Percentiles rank a stretch among this genome's conserved stretches.
Conservation (phyloP, 2,113 vertebrate species). For the Heterotilapia buettikoferi region DNA sequence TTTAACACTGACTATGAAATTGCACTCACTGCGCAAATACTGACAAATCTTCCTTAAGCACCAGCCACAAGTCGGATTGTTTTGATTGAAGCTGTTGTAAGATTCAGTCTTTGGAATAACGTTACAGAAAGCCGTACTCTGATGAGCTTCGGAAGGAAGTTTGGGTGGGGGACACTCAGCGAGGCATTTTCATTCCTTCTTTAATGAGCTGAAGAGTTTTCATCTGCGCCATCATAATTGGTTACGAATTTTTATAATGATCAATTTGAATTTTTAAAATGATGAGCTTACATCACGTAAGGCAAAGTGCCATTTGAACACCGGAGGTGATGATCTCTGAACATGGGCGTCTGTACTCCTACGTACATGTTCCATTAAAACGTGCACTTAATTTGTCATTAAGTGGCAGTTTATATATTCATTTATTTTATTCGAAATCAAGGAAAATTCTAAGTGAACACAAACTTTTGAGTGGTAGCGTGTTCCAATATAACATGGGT, state of each 20-base stretch:
- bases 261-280: neutral
- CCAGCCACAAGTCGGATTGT: neutral
- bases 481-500: neutral
- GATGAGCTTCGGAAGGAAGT: neutral
- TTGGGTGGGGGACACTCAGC: neutral
- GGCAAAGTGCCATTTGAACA: neutral
- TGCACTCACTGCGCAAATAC: neutral
- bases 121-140: neutral
- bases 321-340: neutral
- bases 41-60: neutral
- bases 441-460: neutral
- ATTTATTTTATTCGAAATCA: neutral
- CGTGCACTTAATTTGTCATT: neutral
- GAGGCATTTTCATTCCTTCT: neutral
- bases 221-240: neutral
- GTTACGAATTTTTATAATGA: neutral
- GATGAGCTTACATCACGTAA: neutral
- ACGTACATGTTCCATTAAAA: neutral
- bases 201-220: neutral
- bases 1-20: neutral
- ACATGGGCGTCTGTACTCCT: neutral
- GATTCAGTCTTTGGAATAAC: neutral
- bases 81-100: neutral
- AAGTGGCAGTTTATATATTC: neutral
- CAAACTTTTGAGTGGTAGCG: neutral